Evolutionary conservation across 2,113 vertebrate genomes (phyloP).

Genomic region (Lamprologus lemairii): DNA sequence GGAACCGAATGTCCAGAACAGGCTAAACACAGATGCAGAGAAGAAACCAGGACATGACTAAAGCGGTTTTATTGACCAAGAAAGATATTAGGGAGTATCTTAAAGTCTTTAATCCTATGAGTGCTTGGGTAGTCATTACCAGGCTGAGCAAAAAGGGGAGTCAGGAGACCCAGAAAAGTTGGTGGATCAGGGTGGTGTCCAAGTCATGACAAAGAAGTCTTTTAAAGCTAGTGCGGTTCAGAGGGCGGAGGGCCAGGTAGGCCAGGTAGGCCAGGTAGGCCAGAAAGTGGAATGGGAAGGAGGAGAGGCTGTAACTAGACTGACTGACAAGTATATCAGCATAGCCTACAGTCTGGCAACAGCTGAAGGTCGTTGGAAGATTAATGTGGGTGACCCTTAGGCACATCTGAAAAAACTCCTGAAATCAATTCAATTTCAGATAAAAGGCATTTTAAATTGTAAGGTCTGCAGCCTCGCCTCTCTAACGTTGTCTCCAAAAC

Average conservation of each 20-base stretch:
- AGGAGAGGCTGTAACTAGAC: not conserved
- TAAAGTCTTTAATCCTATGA: not conserved
- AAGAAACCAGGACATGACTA: not conserved
- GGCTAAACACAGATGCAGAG: not conserved
- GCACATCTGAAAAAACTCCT: not conserved
- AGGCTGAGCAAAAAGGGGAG: not conserved
- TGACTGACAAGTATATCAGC: not conserved
- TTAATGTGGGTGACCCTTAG: not conserved
- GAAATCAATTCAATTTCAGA: not conserved
- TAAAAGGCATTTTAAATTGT: not conserved
- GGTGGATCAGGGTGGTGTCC: not conserved
- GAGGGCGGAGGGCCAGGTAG: not conserved
- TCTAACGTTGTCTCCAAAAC: not conserved
- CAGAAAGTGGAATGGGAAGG: not conserved
- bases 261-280: not conserved
- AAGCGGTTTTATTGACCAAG: not conserved
- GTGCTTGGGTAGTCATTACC: not conserved
- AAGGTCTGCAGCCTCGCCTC: not conserved
- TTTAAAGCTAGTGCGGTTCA: fast-evolving
- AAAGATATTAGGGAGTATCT: not conserved
- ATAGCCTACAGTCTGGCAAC: not conserved
- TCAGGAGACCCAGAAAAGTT: not conserved
- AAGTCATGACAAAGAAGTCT: not conserved
- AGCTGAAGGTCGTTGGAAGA: not conserved
- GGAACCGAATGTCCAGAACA: not conserved